Percentiles rank a stretch among this genome's conserved stretches.
These are phyloP conservation scores for Muscicapa striata DNA, from an alignment of 2,797 vertebrate genomes.

Conservation along the genomic window DNA sequence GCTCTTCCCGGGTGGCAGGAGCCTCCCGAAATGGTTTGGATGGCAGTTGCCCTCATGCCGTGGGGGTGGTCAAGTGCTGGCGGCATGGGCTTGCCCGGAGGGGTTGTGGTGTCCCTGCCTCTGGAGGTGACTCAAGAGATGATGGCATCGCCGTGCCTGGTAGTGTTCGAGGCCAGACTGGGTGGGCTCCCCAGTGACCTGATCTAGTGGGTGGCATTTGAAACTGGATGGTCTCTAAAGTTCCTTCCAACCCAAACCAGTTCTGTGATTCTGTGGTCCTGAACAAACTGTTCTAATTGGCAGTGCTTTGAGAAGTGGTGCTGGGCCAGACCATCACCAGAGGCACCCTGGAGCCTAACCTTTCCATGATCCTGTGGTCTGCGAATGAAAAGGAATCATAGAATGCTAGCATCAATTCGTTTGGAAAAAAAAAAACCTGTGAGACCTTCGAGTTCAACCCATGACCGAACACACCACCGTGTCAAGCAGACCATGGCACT, in stretches of 20 bases:
- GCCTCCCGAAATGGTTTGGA: background rate
- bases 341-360: background rate
- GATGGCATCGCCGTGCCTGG: background rate
- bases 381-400: background rate
- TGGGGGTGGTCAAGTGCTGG: background rate
- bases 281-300: background rate
- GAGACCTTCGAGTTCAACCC: background rate
- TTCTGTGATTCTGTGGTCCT: background rate
- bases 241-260: background rate
- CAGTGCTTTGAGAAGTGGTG: background rate
- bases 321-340: background rate
- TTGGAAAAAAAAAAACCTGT: background rate
- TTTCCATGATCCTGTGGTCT: background rate
- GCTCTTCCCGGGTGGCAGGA: accelerated
- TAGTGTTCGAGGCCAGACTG: background rate
- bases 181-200: background rate
- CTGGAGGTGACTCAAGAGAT: background rate
- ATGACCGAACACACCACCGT: accelerated
- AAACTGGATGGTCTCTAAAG: background rate
- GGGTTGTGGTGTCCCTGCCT: background rate
- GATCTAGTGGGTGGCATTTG: background rate
- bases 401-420: background rate
- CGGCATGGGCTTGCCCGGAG: accelerated
- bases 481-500: no score
- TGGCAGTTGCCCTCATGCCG: accelerated